Evolutionary conservation across 1,140 invertebrate species (phyloP).

Genomic region (Dreissena polymorpha): DNA sequence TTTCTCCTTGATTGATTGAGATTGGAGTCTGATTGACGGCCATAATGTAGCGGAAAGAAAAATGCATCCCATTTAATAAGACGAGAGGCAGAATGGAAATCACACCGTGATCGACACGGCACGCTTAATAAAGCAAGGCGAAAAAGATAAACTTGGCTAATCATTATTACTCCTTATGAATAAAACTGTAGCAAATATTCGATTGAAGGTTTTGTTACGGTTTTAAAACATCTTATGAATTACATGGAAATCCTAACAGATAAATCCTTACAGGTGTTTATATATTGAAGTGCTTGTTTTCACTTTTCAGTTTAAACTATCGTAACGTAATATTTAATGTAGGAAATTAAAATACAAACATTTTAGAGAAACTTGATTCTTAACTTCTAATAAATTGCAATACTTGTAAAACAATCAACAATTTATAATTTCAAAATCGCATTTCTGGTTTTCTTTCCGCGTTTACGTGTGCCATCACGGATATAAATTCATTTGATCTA

Average conservation of each 20-base stretch:
- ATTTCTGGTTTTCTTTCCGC: slow-evolving; percentile 7
- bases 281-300: background rate
- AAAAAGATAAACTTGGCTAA: background rate
- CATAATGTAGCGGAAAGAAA: slow-evolving; percentile 30
- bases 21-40: slow-evolving; percentile 40
- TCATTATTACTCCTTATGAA: slow-evolving; percentile 2
- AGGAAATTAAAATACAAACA: no score
- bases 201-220: background rate
- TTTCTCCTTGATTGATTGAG: slow-evolving; percentile 22
- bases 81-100: background rate
- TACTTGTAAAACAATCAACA: background rate
- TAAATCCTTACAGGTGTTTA: background rate
- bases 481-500: background rate
- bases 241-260: background rate
- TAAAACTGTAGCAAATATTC: background rate
- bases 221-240: no score
- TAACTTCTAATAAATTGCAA: no score
- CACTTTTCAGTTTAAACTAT: no score
- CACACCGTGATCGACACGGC: background rate
- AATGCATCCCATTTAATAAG: slow-evolving; percentile 35
- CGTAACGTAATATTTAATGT: no score
- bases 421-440: background rate
- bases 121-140: background rate
- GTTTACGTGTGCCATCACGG: background rate
- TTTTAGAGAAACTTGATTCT: no score